A percentile compares a stretch with the other conserved stretches of the same genome.
These are phyloP conservation scores for Lampris megalopsis DNA, from an alignment of 2,113 vertebrate genomes.

Conservation along the genomic window DNA sequence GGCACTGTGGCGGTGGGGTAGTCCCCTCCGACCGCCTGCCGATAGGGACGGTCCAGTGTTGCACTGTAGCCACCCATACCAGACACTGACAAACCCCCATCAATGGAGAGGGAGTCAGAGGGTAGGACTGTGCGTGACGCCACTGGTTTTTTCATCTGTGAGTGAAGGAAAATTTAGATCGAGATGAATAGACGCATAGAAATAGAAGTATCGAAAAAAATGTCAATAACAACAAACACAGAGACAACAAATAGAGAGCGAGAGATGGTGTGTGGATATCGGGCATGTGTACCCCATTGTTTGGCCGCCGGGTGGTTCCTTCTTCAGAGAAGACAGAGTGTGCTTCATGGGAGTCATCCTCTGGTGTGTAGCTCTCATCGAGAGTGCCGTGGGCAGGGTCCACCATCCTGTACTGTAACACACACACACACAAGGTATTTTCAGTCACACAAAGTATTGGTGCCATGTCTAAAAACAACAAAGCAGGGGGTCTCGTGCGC, in stretches of 20 bases:
- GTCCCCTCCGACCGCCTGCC: slow-evolving; percentile 79
- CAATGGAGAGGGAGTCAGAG: slow-evolving; percentile 77
- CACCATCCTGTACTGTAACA: slow-evolving; percentile 87
- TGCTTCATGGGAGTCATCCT: slow-evolving; percentile 90
- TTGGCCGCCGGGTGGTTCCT: slow-evolving; percentile 87
- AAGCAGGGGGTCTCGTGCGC: not conserved
- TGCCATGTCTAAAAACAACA: not conserved
- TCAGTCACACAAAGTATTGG: not conserved
- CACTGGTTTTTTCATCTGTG: slow-evolving; percentile 92
- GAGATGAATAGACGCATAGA: too few relatives aligned
- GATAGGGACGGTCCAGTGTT: slow-evolving; percentile 92
- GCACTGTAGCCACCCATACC: slow-evolving; percentile 85
- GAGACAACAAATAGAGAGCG: too few relatives aligned
- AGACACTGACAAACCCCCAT: slow-evolving; percentile 81
- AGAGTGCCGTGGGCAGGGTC: slow-evolving; percentile 91
- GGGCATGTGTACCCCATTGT: slow-evolving; percentile 85
- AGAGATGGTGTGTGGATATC: not conserved
- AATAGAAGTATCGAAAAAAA: not conserved
- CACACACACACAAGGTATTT: slow-evolving; percentile 3
- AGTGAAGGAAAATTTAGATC: too few relatives aligned
- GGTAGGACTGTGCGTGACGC: slow-evolving; percentile 88
- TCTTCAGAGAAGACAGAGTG: slow-evolving; percentile 93
- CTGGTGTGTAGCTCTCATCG: slow-evolving; percentile 90
- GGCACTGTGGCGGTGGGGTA: slow-evolving; percentile 93
- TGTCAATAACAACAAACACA: too few relatives aligned